Percentiles rank a stretch among this genome's conserved stretches.
These are phyloP conservation scores for Petrocephalus microphthalmus DNA, from an alignment of 2,113 vertebrate genomes.

Conservation along the genomic window DNA sequence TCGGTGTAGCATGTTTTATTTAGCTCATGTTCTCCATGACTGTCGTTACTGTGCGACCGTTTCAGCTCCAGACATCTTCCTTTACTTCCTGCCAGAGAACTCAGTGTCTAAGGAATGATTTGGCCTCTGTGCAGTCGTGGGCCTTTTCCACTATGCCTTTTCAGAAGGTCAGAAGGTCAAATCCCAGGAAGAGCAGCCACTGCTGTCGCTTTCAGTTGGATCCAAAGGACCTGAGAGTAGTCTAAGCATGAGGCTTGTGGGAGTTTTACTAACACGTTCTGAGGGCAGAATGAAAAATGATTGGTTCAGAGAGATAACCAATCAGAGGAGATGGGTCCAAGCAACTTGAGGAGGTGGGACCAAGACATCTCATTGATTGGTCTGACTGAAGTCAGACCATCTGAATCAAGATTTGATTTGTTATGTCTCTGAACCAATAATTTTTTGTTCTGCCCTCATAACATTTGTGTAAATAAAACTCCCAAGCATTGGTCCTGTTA, in stretches of 20 bases:
- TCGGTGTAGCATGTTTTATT: neutral
- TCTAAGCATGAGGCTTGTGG: neutral
- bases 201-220: neutral
- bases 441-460: too few species aligned
- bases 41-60: neutral
- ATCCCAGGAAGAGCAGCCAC: neutral
- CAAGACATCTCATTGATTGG: too few species aligned
- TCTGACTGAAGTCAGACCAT: too few species aligned
- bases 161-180: neutral
- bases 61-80: neutral
- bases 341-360: too few species aligned
- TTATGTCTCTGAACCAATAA: too few species aligned
- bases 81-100: neutral
- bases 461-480: too few species aligned
- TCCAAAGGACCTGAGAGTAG: neutral
- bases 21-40: neutral
- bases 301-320: too few species aligned
- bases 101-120: neutral
- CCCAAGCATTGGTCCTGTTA: neutral
- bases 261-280: too few species aligned
- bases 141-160: neutral
- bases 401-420: too few species aligned
- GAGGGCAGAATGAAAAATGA: too few species aligned
- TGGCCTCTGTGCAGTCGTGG: neutral
- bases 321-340: too few species aligned